These are phyloP conservation scores for Cryptocephalus primarius DNA, from an alignment of 2,888 invertebrate species.

Conservation along the genomic window DNA sequence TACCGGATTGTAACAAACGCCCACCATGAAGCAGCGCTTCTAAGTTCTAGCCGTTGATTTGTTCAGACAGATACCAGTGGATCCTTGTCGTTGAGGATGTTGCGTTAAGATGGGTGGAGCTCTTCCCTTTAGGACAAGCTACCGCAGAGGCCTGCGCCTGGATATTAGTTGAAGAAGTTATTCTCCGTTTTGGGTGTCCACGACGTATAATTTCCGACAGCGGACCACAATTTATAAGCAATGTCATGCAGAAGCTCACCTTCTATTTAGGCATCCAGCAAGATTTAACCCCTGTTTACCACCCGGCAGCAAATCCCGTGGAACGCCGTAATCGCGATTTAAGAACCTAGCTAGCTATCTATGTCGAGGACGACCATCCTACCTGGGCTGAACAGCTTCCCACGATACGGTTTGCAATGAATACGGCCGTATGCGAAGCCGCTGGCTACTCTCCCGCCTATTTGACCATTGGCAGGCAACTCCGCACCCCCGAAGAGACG, in stretches of 20 bases:
- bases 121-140: no score
- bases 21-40: no score
- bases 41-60: no score
- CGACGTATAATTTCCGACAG: slow-evolving; percentile 27
- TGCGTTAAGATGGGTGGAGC: no score
- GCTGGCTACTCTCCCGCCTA: slow-evolving; percentile 27
- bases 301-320: slow-evolving; percentile 13
- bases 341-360: slow-evolving; percentile 22
- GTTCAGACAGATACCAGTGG: no score
- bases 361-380: slow-evolving; percentile 23
- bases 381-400: slow-evolving; percentile 24
- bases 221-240: slow-evolving; percentile 23
- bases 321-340: slow-evolving; percentile 22
- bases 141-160: no score
- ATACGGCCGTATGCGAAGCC: slow-evolving; percentile 19
- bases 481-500: slow-evolving; percentile 25
- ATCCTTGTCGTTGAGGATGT: no score
- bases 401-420: slow-evolving; percentile 30
- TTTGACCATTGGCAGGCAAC: slow-evolving; percentile 26
- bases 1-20: no score
- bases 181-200: slow-evolving; percentile 25
- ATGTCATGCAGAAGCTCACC: slow-evolving; percentile 23
- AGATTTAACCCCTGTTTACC: slow-evolving; percentile 10
- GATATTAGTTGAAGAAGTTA: slow-evolving; percentile 15
- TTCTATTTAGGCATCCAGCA: slow-evolving; percentile 10